Percentiles rank a stretch among this genome's conserved stretches.
Evolutionary conservation across 2,888 invertebrate species (phyloP).

Genomic region (Nycteola revayana): DNA sequence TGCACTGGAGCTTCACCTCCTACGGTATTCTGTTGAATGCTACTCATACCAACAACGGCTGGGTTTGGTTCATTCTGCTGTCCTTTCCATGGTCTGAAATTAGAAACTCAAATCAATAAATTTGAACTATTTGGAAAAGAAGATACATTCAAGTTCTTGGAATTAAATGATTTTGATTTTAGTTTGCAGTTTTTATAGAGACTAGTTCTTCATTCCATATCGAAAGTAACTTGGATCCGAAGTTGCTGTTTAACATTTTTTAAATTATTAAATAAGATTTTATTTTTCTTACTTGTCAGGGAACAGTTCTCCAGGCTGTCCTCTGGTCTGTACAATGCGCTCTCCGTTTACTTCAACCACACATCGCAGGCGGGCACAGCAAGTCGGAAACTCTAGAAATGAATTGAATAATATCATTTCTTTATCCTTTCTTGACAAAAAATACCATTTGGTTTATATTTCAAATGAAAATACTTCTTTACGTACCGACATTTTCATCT

Average conservation of each 20-base stretch:
- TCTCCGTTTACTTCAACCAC: slow-evolving; percentile 75
- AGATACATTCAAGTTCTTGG: too few relatives aligned
- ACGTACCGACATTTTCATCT: slow-evolving; percentile 75
- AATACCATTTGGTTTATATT: too few relatives aligned
- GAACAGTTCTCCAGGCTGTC: slow-evolving; percentile 75
- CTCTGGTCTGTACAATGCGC: slow-evolving; percentile 72
- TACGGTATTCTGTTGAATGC: slow-evolving; percentile 63
- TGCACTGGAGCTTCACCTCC: slow-evolving; percentile 63
- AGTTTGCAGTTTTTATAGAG: neutral
- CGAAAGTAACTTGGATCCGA: too few relatives aligned
- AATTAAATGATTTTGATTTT: neutral
- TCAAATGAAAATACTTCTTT: too few relatives aligned
- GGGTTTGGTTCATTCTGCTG: slow-evolving; percentile 74
- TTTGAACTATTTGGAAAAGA: too few relatives aligned
- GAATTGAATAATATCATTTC: too few relatives aligned
- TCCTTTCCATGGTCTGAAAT: slow-evolving; percentile 70
- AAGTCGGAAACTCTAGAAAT: slow-evolving; percentile 76
- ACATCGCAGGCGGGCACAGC: slow-evolving; percentile 70
- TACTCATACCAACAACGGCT: slow-evolving; percentile 68
- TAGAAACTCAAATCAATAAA: too few relatives aligned
- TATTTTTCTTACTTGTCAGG: slow-evolving; percentile 74
- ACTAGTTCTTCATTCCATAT: too few relatives aligned
- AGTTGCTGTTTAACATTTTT: too few relatives aligned
- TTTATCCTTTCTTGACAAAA: too few relatives aligned
- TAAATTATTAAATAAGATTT: too few relatives aligned